A percentile compares a stretch with the other conserved stretches of the same genome.
Evolutionary conservation across 92 coral and sea anemone genomes (phyloP).

Genomic region (Pocillopora meandrina): DNA sequence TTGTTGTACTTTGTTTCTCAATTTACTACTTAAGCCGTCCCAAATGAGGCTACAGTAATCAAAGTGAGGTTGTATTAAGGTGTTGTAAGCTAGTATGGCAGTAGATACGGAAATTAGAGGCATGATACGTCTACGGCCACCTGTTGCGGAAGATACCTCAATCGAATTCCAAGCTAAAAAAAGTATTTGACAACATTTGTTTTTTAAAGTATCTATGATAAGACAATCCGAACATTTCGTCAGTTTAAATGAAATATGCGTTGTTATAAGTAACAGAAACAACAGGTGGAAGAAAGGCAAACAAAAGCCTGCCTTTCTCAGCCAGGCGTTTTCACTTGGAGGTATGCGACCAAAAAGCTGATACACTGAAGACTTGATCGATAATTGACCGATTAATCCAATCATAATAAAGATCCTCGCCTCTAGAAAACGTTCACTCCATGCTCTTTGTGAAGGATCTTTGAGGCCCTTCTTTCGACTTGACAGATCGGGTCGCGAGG

Average conservation of each 20-base stretch:
- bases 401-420: background rate
- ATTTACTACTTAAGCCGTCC: no score
- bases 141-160: no score
- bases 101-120: no score
- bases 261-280: background rate
- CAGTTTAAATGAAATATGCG: background rate
- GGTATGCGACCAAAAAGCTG: background rate
- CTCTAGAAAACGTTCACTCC: slow-evolving; percentile 74
- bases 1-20: no score
- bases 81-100: no score
- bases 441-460: slow-evolving; percentile 72
- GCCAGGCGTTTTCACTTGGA: background rate
- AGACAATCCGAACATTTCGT: background rate
- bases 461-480: slow-evolving; percentile 73
- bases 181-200: no score
- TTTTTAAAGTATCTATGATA: no score
- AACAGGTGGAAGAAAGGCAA: background rate
- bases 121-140: no score
- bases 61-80: no score
- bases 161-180: no score
- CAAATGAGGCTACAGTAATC: no score
- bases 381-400: background rate
- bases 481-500: slow-evolving; percentile 71
- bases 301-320: no score
- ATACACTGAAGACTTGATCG: background rate